Percentiles rank a stretch among this genome's conserved stretches.
These are phyloP conservation scores for Ellobius talpinus DNA, from an alignment of 2,113 vertebrate genomes.

Conservation along the genomic window DNA sequence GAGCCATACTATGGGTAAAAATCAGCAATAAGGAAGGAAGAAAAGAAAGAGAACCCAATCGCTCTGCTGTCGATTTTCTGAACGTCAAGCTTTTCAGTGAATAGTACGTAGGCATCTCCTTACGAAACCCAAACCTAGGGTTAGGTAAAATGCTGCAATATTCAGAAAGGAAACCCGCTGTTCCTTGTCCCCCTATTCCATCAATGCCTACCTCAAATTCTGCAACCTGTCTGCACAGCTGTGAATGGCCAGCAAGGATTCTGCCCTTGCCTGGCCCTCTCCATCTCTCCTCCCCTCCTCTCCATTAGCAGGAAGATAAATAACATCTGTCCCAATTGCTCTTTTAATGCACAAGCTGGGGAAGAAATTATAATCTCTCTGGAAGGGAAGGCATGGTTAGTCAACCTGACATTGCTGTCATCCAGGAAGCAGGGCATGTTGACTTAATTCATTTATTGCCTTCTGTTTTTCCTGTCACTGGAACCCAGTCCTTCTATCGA, in stretches of 20 bases:
- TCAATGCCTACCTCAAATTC: neutral
- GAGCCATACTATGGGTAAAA: neutral
- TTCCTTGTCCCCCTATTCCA: neutral
- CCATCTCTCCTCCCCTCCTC: neutral
- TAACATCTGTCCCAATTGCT: conserved; percentile 47
- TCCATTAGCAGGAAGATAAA: conserved; percentile 71
- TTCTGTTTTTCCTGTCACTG: conserved; percentile 57
- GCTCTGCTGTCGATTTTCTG: neutral
- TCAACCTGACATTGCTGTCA: conserved; percentile 59
- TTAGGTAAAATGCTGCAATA: neutral
- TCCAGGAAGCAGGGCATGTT: conserved; percentile 40
- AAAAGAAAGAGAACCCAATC: neutral
- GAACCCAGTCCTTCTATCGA: conserved; percentile 2
- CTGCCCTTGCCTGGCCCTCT: conserved; percentile 52
- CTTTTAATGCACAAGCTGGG: conserved; percentile 66
- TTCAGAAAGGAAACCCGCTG: neutral
- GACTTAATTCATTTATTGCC: conserved; percentile 54
- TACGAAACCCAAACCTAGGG: neutral
- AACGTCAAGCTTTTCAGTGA: neutral
- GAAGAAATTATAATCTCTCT: conserved; percentile 67
- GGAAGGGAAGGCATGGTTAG: conserved; percentile 60
- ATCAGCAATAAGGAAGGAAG: neutral
- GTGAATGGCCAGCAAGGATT: conserved; percentile 33
- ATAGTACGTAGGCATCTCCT: neutral
- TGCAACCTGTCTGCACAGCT: conserved; percentile 58